Evolutionary conservation across 2,797 vertebrate species (phyloP).

Genomic region (Argya squamiceps): DNA sequence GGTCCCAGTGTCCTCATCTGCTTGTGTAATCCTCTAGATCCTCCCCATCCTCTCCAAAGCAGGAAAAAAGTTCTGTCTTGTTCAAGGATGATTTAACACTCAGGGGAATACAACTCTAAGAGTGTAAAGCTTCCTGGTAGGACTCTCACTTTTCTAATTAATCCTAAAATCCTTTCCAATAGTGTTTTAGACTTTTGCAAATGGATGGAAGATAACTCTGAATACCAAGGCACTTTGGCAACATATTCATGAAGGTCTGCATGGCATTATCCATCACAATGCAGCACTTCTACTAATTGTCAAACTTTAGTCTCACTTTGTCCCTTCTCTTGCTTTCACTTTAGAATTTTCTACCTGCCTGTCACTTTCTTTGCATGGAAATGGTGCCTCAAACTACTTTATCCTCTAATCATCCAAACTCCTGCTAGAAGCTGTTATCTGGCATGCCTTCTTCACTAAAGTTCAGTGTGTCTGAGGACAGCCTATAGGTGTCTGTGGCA

Average conservation of each 20-base stretch:
- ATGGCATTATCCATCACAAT: not conserved
- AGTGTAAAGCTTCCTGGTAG: not conserved
- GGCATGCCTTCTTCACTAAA: not conserved
- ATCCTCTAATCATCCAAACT: not conserved
- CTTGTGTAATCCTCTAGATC: not conserved
- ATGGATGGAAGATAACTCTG: not conserved
- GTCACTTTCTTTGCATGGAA: not conserved
- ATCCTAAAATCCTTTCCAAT: not conserved
- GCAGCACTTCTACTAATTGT: not conserved
- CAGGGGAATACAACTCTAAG: not conserved
- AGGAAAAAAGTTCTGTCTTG: not conserved
- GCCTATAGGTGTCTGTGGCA: not conserved
- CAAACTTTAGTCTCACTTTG: not conserved
- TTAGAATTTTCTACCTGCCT: not conserved
- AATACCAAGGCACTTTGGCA: not conserved
- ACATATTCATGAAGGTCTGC: not conserved
- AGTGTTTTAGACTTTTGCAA: not conserved
- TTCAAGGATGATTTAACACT: not conserved
- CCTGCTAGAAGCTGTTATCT: not conserved
- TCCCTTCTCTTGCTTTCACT: not conserved
- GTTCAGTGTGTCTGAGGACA: not conserved
- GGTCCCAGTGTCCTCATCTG: not conserved
- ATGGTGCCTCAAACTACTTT: not conserved
- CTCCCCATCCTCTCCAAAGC: not conserved
- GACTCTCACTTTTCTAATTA: not conserved